Evolutionary conservation across 23 tunicate species (phyloP).

Genomic region (Ascidia mentula): DNA sequence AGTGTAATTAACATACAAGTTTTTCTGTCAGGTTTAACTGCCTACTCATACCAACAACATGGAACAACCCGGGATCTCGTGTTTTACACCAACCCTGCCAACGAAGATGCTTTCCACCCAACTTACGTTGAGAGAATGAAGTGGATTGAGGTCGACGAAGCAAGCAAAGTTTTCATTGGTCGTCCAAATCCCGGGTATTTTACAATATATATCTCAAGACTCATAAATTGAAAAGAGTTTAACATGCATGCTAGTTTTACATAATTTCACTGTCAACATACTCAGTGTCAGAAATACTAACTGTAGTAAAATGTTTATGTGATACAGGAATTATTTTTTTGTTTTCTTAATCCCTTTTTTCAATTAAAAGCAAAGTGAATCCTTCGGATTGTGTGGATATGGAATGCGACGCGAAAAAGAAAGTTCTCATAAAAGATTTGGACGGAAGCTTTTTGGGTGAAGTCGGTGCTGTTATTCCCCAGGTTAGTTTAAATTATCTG

Average conservation of each 20-base stretch:
- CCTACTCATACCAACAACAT: conserved; percentile 24
- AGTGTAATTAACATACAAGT: neutral
- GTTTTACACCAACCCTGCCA: conserved; percentile 64
- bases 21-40: conserved; percentile 32
- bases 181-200: conserved; percentile 62
- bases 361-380: conserved; percentile 53
- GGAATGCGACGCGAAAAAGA: conserved; percentile 95
- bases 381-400: conserved; percentile 98
- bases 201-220: neutral
- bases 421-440: conserved; percentile 80
- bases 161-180: conserved; percentile 33
- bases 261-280: too few relatives aligned
- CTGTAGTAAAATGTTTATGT: too few relatives aligned
- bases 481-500: too few relatives aligned
- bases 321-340: too few relatives aligned
- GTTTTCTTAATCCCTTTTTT: neutral
- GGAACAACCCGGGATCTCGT: conserved; percentile 40
- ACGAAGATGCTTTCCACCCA: conserved; percentile 81
- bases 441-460: conserved; percentile 82
- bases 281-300: too few relatives aligned
- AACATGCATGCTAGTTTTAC: too few relatives aligned
- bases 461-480: conserved; percentile 56
- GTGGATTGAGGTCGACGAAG: conserved; percentile 33
- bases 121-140: conserved; percentile 26
- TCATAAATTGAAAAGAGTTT: too few relatives aligned